Conservation (phyloP, 2,888 invertebrate genomes). For the Pseudolycoriella hygida region DNA sequence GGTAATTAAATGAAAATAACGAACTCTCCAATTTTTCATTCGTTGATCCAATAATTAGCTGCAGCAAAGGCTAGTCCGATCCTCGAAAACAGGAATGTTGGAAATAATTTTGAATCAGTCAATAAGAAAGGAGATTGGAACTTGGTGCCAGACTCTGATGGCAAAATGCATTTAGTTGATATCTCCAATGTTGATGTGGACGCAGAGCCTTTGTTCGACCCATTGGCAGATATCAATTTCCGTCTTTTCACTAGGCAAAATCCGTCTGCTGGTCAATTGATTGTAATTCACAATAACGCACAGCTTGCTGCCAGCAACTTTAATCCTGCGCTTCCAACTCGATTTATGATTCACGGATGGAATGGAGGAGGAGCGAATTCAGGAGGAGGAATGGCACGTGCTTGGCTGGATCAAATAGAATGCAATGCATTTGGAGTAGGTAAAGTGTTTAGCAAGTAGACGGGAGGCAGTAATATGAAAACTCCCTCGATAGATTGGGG, state of each 20-base stretch:
- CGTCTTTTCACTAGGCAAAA: neutral
- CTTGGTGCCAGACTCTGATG: neutral
- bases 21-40: no score
- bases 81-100: no score
- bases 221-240: neutral
- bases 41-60: no score
- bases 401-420: neutral
- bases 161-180: neutral
- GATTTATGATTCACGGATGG: neutral
- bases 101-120: no score
- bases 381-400: neutral
- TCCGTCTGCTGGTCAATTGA: neutral
- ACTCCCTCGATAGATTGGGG: conserved; percentile 19
- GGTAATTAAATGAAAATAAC: no score
- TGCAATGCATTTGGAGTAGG: conserved; percentile 18
- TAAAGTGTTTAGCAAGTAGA: no score
- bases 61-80: no score
- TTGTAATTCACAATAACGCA: neutral
- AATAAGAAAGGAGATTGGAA: neutral
- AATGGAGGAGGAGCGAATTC: conserved; percentile 7
- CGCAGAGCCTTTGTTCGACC: neutral
- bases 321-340: neutral
- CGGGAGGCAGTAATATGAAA: no score
- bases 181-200: neutral
- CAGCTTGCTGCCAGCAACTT: neutral